phyloP scores from a whole-genome alignment of 64 coral and sea anemone species.

The Hydrozoanthus tunicans region DNA sequence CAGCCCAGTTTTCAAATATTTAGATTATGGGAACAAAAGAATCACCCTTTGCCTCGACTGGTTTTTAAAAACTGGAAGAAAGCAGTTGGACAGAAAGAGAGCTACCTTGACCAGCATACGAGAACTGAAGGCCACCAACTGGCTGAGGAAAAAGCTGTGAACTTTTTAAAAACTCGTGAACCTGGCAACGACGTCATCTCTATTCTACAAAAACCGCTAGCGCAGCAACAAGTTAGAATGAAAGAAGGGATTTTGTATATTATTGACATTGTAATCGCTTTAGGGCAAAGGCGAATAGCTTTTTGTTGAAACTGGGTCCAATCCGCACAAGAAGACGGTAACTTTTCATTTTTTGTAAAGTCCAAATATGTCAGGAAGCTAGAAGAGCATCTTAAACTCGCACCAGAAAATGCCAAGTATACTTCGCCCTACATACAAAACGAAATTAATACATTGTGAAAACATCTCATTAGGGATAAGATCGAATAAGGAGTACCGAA shows the following conservation, averaged over 20 bases:
- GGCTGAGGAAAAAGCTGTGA: constrained; percentile 50
- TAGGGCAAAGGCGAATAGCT: constrained; percentile 63
- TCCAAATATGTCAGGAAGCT: constrained; percentile 57
- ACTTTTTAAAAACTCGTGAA: constrained; percentile 59
- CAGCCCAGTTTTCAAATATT: too few species aligned
- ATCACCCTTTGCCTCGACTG: constrained; percentile 35
- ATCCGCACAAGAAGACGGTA: constrained; percentile 63
- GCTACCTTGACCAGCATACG: constrained; percentile 57
- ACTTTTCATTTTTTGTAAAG: constrained; percentile 71
- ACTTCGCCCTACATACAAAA: constrained; percentile 68
- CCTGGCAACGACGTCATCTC: constrained; percentile 58
- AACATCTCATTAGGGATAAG: constrained; percentile 40
- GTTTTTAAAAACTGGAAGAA: constrained; percentile 65
- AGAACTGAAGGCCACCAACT: constrained; percentile 51
- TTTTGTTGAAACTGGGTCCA: constrained; percentile 64
- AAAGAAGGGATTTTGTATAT: constrained; percentile 54
- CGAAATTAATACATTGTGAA: constrained; percentile 55
- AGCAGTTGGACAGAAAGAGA: constrained; percentile 53
- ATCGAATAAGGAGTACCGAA: constrained; percentile 50
- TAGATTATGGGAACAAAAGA: too few species aligned
- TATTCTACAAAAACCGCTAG: constrained; percentile 51
- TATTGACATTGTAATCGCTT: constrained; percentile 62
- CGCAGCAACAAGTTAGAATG: constrained; percentile 38
- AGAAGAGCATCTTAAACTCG: constrained; percentile 54
- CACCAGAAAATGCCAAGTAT: constrained; percentile 61